These are phyloP conservation scores for Trichopria drosophilae DNA, from an alignment of 2,888 invertebrate species.

Conservation along the genomic window DNA sequence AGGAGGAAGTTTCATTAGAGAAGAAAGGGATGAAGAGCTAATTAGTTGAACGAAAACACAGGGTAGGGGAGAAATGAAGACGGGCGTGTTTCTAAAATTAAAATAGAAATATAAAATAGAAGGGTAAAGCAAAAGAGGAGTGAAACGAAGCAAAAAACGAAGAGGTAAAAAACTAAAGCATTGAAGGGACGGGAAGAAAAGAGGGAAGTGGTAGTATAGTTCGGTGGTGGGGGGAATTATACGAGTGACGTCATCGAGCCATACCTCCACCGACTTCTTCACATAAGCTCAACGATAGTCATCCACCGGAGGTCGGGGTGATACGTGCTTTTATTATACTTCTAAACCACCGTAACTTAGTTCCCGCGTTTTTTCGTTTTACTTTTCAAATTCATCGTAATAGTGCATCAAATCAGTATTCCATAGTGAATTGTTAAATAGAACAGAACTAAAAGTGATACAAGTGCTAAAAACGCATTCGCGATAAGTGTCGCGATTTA, in stretches of 20 bases:
- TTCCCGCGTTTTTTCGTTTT: no score
- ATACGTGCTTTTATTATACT: slow-evolving; percentile 7
- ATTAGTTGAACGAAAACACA: no score
- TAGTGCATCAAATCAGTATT: no score
- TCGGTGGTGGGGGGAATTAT: slow-evolving; percentile 32
- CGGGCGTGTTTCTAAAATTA: slow-evolving; percentile 9
- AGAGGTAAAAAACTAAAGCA: slow-evolving; percentile 14
- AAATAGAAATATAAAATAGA: slow-evolving; percentile 2
- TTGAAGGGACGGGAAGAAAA: slow-evolving; percentile 12
- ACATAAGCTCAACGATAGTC: slow-evolving; percentile 44
- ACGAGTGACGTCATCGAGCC: slow-evolving; percentile 28
- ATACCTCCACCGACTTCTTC: slow-evolving; percentile 39
- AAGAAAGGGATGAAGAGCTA: no score
- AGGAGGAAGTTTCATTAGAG: no score
- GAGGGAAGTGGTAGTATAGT: slow-evolving; percentile 5
- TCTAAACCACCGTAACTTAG: no score
- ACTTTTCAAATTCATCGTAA: no score
- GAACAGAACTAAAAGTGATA: no score
- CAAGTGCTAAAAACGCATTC: no score
- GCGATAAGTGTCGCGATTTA: no score
- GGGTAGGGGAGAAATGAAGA: no score
- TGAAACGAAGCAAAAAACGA: slow-evolving; percentile 19
- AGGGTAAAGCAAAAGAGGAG: slow-evolving; percentile 16
- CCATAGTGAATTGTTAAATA: no score
- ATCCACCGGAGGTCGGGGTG: slow-evolving; percentile 44